phyloP scores from a whole-genome alignment of 2,797 vertebrate genomes.

The Fundulus diaphanus region DNA sequence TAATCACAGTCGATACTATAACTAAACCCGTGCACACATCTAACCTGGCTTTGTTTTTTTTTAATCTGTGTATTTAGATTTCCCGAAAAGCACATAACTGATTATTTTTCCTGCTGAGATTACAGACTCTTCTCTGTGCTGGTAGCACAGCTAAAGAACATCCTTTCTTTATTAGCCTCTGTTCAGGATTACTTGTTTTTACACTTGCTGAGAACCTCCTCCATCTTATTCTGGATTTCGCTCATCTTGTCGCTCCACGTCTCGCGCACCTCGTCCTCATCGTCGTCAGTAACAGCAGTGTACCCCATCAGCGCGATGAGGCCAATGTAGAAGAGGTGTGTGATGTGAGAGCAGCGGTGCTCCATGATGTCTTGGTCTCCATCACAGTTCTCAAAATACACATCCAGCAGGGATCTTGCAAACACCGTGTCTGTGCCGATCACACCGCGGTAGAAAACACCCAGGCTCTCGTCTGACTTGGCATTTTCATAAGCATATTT shows the following conservation, averaged over 20 bases:
- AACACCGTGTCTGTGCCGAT: slow-evolving; percentile 65
- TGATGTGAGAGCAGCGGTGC: slow-evolving; percentile 76
- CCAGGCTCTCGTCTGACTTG: slow-evolving; percentile 72
- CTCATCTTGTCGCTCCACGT: slow-evolving; percentile 77
- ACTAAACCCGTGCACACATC: slow-evolving; percentile 26
- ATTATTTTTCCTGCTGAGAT: slow-evolving; percentile 35
- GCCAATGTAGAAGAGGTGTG: slow-evolving; percentile 83
- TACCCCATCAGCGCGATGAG: slow-evolving; percentile 83
- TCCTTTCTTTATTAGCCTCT: slow-evolving; percentile 12
- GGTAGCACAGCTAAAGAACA: slow-evolving; percentile 9
- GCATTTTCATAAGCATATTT: slow-evolving; percentile 75
- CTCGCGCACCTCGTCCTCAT: slow-evolving; percentile 76
- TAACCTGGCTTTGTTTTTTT: slow-evolving; percentile 46
- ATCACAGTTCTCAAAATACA: slow-evolving; percentile 78
- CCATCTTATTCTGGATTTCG: slow-evolving; percentile 80
- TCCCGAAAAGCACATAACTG: slow-evolving; percentile 39
- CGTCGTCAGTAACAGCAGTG: slow-evolving; percentile 78
- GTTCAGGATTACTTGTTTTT: slow-evolving; percentile 44
- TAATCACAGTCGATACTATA: slow-evolving; percentile 17
- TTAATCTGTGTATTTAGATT: neutral
- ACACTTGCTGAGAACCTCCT: slow-evolving; percentile 77
- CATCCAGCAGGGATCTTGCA: slow-evolving; percentile 76
- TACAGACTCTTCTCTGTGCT: slow-evolving; percentile 12
- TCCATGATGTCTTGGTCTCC: slow-evolving; percentile 77
- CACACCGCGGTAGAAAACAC: slow-evolving; percentile 79